Evolutionary conservation across 2,888 invertebrate species (phyloP).

Genomic region (Leptinotarsa rubiginosa): DNA sequence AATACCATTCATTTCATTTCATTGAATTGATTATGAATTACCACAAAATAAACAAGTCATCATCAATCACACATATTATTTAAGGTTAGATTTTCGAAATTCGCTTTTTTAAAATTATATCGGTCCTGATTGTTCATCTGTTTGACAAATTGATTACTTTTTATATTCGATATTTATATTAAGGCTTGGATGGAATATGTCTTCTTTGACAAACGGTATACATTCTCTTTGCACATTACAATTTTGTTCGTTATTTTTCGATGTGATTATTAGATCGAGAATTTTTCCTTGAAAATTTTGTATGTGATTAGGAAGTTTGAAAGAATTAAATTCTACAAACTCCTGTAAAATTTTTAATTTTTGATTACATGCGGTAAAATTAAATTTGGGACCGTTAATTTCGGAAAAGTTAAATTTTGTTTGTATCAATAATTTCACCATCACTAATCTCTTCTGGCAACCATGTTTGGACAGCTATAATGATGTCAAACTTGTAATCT

Average conservation of each 20-base stretch:
- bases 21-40: too few species aligned
- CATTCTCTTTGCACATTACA: not conserved
- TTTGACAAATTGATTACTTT: not conserved
- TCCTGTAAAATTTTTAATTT: constrained; percentile 1
- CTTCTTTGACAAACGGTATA: constrained; percentile 14
- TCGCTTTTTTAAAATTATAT: constrained; percentile 7
- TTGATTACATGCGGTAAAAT: constrained; percentile 2
- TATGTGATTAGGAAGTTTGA: constrained; percentile 11
- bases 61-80: too few species aligned
- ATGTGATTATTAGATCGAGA: constrained; percentile 1
- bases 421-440: too few species aligned
- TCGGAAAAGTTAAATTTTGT: not conserved
- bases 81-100: not conserved
- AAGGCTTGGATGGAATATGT: constrained; percentile 6
- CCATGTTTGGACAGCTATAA: too few species aligned
- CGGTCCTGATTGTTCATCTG: not conserved
- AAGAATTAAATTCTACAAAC: constrained; percentile 5
- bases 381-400: not conserved
- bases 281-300: constrained; percentile 18
- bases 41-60: too few species aligned
- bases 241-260: not conserved
- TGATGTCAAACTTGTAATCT: too few species aligned
- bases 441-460: too few species aligned
- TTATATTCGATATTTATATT: constrained; percentile 6
- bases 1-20: too few species aligned